Percentiles rank a stretch among this genome's conserved stretches.
These are phyloP conservation scores for Sinocyclocheilus rhinocerous DNA, from an alignment of 2,113 vertebrate genomes.

Conservation along the genomic window DNA sequence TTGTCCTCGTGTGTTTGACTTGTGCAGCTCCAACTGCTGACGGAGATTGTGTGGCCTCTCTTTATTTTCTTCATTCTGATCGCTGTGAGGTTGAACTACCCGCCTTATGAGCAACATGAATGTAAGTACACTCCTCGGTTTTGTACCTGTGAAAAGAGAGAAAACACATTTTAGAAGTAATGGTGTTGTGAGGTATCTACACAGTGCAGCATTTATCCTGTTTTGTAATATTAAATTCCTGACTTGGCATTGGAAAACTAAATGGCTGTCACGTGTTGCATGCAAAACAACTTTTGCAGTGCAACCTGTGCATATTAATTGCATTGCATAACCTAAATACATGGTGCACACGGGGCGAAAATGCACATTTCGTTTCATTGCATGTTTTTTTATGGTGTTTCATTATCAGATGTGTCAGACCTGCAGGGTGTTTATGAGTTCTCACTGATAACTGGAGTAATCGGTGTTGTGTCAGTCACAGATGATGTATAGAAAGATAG, in stretches of 20 bases:
- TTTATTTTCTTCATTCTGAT: constrained; percentile 98
- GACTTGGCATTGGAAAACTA: neutral
- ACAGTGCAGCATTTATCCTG: neutral
- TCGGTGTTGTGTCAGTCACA: neutral
- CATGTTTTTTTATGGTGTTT: constrained; percentile 19
- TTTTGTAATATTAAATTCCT: neutral
- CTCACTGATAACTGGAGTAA: constrained; percentile 1
- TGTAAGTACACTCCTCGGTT: constrained; percentile 82
- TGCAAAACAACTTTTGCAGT: neutral
- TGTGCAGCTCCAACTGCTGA: constrained; percentile 87
- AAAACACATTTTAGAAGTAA: neutral
- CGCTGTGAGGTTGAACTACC: constrained; percentile 89
- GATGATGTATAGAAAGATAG: neutral
- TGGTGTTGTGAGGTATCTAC: neutral
- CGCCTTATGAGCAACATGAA: constrained; percentile 95
- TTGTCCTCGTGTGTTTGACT: constrained; percentile 52
- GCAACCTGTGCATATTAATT: neutral
- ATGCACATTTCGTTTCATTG: neutral
- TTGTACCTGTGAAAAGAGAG: neutral
- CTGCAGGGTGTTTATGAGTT: constrained; percentile 12
- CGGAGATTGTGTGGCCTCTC: constrained; percentile 93
- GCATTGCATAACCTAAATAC: neutral
- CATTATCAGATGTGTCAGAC: constrained; percentile 29
- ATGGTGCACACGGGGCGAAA: neutral
- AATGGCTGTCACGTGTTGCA: neutral